Evolutionary conservation across 1,140 invertebrate species (phyloP), one percentile per base, ranked within the genome.

Genomic region (Nomia melanderi): DNA sequence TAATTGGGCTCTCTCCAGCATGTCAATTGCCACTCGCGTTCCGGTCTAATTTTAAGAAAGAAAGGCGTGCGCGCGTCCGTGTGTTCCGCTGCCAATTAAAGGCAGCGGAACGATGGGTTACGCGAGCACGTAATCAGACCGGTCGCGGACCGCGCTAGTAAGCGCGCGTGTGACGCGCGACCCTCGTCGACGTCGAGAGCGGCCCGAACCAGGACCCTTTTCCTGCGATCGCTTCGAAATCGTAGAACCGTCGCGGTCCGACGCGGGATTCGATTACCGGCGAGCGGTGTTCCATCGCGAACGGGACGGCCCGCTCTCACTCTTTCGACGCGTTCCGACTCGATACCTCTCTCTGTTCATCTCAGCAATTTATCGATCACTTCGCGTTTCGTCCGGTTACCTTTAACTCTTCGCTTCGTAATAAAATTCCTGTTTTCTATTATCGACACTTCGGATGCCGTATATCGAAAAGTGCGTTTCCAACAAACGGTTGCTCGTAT

Each of bases 1-100:
- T 75, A 75, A 75, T 75, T 75, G 64, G 73, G n/a, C 73, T 59
- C 53, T 75, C 64, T 33, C 29, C 41, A 17, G n/a, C 39, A 59
- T 59, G 73, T 67, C 72, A 74, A 74, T 74, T 67, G 73, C 73
- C 73, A 69, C 73, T 75, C 73, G 73, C 64, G 44, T 66, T 65
- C 62, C 62, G 50, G 53, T 75, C 64, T 75, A 67, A 75, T 69
- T 75, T 75, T 36, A 36, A 59, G 73, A 75, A 67, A 69, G 53
- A 59, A 36, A 59, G 47, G 53, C 64, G 41, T 27, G 47, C n/a
- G 47, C n/a, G 44, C 17, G 44, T 20, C 0, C 9, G 27, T 36
- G 62, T 44, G 29, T 9, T 2, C 31, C 44, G 25, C 11, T 65
- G 63, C 73, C 73, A 75, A 75, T 75, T 75, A 75, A 75, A 75